Base-by-base conservation (phyloP, 2,888 invertebrate genomes). In the Parnassius orleans region DNA sequence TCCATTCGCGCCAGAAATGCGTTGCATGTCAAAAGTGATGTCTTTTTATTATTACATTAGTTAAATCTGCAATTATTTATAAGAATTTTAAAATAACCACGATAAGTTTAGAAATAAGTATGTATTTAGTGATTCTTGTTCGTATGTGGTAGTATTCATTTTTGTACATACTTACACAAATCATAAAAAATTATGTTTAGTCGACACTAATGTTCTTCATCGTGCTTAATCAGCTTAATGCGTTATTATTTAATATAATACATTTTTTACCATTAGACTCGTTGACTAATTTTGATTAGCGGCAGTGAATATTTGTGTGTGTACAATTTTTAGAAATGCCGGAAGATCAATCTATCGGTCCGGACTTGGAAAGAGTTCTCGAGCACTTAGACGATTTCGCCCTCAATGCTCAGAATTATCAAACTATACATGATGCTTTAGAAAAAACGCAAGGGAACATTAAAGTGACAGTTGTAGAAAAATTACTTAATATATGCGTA, bases 1-100 rank as follows among this genome's bases (percentile, higher is more conserved):
- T 66, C 53, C 66, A 73, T 83, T 83, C 87, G 87, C 87, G 86
- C 87, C 86, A 86, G 82, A 86, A 85, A 74, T 74, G 73, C 70
- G 74, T 61, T 65, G 65, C 60, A 67, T 67, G 79, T 77, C 76
- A 65, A 57, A 61, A 41, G 15, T 43, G 11, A 15, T 53, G 14
- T 48, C 48, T 2, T 15, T 14, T 48, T 48, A 48, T 41, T 53
- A 53, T 51, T 5, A 33, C 5, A 33, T 7, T 61, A 52, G 44
- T 50, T 19, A 47, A 50, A 43, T 43, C 47, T 55, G 46, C 57
- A 60, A 63, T 53, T 50, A 24, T 63, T 57, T 60, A 41, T 12
- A 58, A 63, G 12, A 15, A 41, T 48, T 51, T 33, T 53, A n/a
- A n/a, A n/a, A n/a, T n/a, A n/a, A 12, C 41, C 2, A 41, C 51